A percentile compares a stretch with the other conserved stretches of the same genome.
Evolutionary conservation across 2,113 vertebrate genomes (phyloP).

Genomic region (Rhineura floridana): DNA sequence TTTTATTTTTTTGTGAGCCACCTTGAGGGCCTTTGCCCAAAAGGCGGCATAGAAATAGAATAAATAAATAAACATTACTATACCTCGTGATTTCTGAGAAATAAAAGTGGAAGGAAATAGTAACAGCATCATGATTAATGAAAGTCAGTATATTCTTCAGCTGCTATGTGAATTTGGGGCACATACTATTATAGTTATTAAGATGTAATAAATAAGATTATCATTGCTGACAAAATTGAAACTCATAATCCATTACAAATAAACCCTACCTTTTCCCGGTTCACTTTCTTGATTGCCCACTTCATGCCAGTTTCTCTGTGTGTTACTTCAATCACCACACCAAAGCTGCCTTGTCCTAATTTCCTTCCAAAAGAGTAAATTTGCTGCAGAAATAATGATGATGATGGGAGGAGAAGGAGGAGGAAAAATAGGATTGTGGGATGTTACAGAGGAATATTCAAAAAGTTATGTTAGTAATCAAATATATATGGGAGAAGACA

Average conservation of each 20-base stretch:
- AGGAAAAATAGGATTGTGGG: background rate
- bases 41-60: too few relatives aligned
- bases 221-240: background rate
- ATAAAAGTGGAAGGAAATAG: background rate
- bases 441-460: background rate
- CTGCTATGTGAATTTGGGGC: background rate
- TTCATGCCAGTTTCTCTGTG: slow-evolving; percentile 78
- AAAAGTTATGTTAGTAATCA: background rate
- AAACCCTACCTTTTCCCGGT: slow-evolving; percentile 80
- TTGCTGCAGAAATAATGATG: slow-evolving; percentile 67
- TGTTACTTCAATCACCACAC: slow-evolving; percentile 82
- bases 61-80: too few relatives aligned
- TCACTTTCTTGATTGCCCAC: slow-evolving; percentile 84
- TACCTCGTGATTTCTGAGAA: background rate
- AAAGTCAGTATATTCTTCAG: background rate
- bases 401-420: background rate
- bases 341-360: slow-evolving; percentile 85
- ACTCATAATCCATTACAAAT: slow-evolving; percentile 1
- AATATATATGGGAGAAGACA: background rate
- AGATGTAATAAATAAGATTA: background rate
- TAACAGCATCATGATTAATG: too few relatives aligned
- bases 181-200: background rate
- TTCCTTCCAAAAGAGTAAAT: slow-evolving; percentile 83
- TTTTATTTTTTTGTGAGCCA: too few relatives aligned
- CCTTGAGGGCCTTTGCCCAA: too few relatives aligned